Conservation (phyloP, 2,797 vertebrate species). For the Morelia viridis region DNA sequence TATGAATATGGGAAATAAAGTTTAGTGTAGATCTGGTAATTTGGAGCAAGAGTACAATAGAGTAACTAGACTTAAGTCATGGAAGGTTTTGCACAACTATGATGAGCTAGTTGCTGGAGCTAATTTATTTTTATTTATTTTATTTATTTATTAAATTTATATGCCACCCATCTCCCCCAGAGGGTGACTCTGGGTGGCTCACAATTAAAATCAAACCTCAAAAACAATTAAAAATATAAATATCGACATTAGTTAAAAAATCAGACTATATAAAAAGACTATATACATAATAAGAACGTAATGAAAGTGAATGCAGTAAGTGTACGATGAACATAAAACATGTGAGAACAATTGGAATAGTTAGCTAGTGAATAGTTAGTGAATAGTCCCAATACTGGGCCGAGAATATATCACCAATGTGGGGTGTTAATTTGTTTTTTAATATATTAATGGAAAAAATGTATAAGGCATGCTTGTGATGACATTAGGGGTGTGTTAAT, state of each 20-base stretch:
- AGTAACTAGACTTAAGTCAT: background rate
- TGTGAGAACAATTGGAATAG: background rate
- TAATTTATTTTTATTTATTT: no score
- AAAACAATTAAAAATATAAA: no score
- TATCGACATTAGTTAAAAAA: no score
- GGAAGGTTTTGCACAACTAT: background rate
- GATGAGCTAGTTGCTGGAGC: background rate
- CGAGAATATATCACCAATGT: background rate
- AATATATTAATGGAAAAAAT: background rate
- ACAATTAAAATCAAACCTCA: no score
- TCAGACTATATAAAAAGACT: no score
- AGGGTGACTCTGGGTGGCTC: no score
- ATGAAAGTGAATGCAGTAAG: background rate
- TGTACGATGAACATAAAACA: background rate
- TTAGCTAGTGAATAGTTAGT: background rate
- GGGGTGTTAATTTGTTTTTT: background rate
- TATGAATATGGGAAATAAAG: background rate
- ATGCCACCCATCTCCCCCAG: no score
- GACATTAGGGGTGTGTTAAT: background rate
- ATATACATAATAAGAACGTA: background rate
- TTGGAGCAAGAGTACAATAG: background rate
- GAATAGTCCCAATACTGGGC: background rate
- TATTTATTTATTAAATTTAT: no score
- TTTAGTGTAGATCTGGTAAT: background rate
- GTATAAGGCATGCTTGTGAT: background rate